phyloP scores from a whole-genome alignment of 2,113 vertebrate genomes.

The Mola mola region DNA sequence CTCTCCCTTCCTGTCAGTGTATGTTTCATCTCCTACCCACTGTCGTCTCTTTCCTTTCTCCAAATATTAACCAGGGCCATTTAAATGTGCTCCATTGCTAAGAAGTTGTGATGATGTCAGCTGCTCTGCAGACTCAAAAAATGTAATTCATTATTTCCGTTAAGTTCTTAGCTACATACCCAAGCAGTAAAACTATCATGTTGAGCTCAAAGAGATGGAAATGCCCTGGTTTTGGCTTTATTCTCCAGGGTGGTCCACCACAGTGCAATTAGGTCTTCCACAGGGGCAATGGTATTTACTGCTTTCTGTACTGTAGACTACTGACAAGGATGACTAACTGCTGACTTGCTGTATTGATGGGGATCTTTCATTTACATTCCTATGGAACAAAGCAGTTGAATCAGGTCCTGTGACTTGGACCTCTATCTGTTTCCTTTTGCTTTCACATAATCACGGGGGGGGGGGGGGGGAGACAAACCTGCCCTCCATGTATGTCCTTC shows the following conservation, averaged over 20 bases:
- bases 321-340: slow-evolving; percentile 56
- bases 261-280: slow-evolving; percentile 14
- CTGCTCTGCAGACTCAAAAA: slow-evolving; percentile 1
- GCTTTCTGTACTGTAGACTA: slow-evolving; percentile 31
- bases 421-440: background rate
- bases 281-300: slow-evolving; percentile 28
- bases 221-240: slow-evolving; percentile 6
- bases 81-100: slow-evolving; percentile 52
- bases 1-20: slow-evolving; percentile 12
- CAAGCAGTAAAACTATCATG: slow-evolving; percentile 3
- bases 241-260: slow-evolving; percentile 34
- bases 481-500: slow-evolving; percentile 11
- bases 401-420: slow-evolving; percentile 54
- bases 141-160: slow-evolving; percentile 1
- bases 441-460: background rate
- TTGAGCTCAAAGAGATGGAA: background rate
- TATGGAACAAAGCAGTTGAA: slow-evolving; percentile 32
- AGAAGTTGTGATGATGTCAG: slow-evolving; percentile 56
- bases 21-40: slow-evolving; percentile 18
- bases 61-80: slow-evolving; percentile 63
- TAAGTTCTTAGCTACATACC: background rate
- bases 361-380: slow-evolving; percentile 53
- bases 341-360: slow-evolving; percentile 35
- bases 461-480: slow-evolving; percentile 8
- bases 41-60: slow-evolving; percentile 24